Evolutionary conservation across 2,888 invertebrate genomes (phyloP), one percentile per base, ranked within the genome.

Genomic region (Leucoptera coffeella): DNA sequence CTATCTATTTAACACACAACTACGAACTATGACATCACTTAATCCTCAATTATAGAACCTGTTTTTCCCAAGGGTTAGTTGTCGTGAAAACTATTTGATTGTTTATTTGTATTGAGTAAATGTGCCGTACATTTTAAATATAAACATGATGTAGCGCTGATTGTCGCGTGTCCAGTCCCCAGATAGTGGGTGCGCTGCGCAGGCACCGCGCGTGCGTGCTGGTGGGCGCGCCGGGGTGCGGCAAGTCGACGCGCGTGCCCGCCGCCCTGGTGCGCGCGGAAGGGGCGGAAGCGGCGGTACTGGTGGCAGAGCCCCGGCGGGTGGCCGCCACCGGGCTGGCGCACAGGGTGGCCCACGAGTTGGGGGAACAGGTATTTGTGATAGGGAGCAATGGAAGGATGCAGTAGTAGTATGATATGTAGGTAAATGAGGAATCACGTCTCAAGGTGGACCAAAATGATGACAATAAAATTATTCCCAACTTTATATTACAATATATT

Each of bases 171-270:
- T n/a, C n/a, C n/a, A n/a, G n/a, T 9, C 17, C 17, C 6, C 22
- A 50, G 35, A 78, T 84, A 38, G 52, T 75, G 4, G 41, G 73
- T 9, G 45, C 67, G 0, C 35, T 83, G 2, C 40, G 59, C 8
- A 37, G 57, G 1, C 72, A 74, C 32, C 67, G 67, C 15, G 74
- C 79, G 0, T 33, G 76, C 1, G 60, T 85, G 2, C 59, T 85
- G 23, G 77, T 78, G 30, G 85, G 84, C 1, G 79, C 81, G 30
- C 80, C 84, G 0, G 84, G 84, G 0, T 84, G 83, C 44, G 85
- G 85, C 1, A 85, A 85, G 45, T 83, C 82, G 13, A 83, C 82
- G 0, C 73, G 83, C 27, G 75, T 78, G 5, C 84, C 85, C 1
- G 78, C 80, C 22, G 53, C 51, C 38, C 38, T 80, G 46, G 51